These are phyloP conservation scores for Drosophila erecta DNA, from an alignment of 1,140 invertebrate species.

Conservation along the genomic window DNA sequence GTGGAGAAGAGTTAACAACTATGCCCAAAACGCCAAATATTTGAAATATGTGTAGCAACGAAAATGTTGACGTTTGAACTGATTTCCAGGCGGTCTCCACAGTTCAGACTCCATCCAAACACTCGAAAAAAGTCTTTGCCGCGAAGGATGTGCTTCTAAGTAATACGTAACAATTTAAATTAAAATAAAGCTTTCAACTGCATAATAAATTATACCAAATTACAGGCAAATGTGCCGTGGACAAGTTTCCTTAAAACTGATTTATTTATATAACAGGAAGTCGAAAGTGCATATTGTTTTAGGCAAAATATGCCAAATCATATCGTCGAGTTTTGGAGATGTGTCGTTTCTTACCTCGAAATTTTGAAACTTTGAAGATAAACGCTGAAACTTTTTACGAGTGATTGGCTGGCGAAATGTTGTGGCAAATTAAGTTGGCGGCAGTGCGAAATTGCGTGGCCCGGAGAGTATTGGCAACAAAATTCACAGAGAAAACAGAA, in stretches of 20 bases:
- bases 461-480: slow-evolving; percentile 43
- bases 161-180: too few relatives aligned
- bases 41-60: slow-evolving; percentile 69
- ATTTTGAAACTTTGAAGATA: not conserved
- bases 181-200: too few relatives aligned
- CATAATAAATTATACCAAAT: too few relatives aligned
- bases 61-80: slow-evolving; percentile 53
- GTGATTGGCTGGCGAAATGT: slow-evolving; percentile 26
- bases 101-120: not conserved
- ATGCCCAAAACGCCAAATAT: slow-evolving; percentile 64
- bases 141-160: too few relatives aligned
- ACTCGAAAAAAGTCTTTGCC: slow-evolving; percentile 1
- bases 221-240: too few relatives aligned
- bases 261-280: too few relatives aligned
- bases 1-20: slow-evolving; percentile 53
- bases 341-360: not conserved
- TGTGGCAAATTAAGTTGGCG: slow-evolving; percentile 66
- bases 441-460: slow-evolving; percentile 47
- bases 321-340: not conserved
- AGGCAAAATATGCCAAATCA: too few relatives aligned
- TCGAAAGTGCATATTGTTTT: too few relatives aligned
- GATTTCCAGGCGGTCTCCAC: slow-evolving; percentile 24
- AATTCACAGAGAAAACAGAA: slow-evolving; percentile 6
- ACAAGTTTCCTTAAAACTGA: too few relatives aligned
- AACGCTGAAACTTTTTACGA: slow-evolving; percentile 5